phyloP scores from a whole-genome alignment of 2,113 vertebrate genomes.

The Burhinus oedicnemus region DNA sequence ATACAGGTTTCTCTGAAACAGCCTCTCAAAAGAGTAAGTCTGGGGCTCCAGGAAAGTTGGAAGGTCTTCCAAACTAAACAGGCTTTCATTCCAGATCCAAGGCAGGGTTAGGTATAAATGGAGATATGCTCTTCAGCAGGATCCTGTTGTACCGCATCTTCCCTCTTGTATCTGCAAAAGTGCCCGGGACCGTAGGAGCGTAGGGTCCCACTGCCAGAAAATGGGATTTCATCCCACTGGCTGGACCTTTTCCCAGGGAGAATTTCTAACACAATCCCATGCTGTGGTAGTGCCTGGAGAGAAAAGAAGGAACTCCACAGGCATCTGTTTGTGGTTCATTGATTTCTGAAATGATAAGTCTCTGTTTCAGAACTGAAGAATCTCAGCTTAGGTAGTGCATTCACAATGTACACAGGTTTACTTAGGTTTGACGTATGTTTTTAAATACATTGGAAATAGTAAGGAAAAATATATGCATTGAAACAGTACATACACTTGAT shows the following conservation, averaged over 20 bases:
- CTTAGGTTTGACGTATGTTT: background rate
- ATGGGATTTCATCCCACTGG: background rate
- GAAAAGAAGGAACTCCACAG: background rate
- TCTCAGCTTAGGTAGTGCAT: constrained; percentile 1
- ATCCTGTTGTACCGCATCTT: background rate
- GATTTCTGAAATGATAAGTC: constrained; percentile 16
- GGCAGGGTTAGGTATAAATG: background rate
- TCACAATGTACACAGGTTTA: background rate
- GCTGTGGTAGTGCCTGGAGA: background rate
- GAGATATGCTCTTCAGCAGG: background rate
- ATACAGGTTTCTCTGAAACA: background rate
- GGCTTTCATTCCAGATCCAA: background rate
- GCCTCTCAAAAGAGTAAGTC: background rate
- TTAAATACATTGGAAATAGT: constrained; percentile 26
- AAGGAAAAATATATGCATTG: constrained; percentile 10
- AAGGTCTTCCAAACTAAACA: background rate
- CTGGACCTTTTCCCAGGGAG: background rate
- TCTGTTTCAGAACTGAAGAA: background rate
- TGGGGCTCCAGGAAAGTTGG: background rate
- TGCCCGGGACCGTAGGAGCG: accelerated
- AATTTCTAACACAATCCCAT: background rate
- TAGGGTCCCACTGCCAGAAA: background rate
- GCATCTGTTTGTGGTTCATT: background rate
- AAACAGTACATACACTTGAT: background rate
- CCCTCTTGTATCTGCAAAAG: background rate